phyloP scores from a whole-genome alignment of 2,888 invertebrate genomes.

The Pyrocoelia pectoralis region DNA sequence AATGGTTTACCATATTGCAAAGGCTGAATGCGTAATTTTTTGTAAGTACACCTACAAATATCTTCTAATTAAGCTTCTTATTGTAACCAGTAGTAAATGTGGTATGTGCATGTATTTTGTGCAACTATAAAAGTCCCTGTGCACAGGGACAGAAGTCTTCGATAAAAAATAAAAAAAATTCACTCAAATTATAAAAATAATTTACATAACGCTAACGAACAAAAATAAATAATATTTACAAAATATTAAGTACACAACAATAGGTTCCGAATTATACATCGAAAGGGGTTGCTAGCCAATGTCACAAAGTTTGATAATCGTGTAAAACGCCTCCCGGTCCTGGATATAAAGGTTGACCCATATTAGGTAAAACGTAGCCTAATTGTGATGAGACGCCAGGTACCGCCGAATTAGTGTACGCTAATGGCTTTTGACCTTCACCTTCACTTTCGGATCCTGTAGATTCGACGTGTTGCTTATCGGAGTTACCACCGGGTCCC shows the following conservation, averaged over 20 bases:
- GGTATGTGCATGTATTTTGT: constrained; percentile 30
- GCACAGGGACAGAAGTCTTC: not conserved
- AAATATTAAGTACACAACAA: constrained; percentile 47
- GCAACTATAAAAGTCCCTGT: constrained; percentile 2
- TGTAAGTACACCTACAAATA: no score
- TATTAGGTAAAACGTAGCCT: constrained; percentile 51
- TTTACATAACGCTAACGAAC: constrained; percentile 33
- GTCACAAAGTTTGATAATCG: constrained; percentile 62
- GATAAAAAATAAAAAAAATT: not conserved
- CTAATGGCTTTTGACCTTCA: constrained; percentile 52
- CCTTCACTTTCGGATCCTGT: constrained; percentile 59
- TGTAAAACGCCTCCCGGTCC: constrained; percentile 56
- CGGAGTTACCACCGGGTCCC: constrained; percentile 52
- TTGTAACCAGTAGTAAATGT: constrained; percentile 13
- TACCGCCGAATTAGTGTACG: constrained; percentile 45
- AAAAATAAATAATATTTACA: constrained; percentile 48
- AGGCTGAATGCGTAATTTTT: constrained; percentile 19
- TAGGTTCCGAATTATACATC: constrained; percentile 38
- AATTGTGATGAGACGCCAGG: constrained; percentile 46
- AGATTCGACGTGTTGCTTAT: constrained; percentile 59
- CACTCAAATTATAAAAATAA: constrained; percentile 25
- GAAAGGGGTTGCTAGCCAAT: constrained; percentile 53
- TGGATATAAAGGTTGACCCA: constrained; percentile 56
- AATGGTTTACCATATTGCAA: constrained; percentile 35
- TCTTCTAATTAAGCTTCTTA: constrained; percentile 29